Evolutionary conservation across 2,113 vertebrate genomes (phyloP).

Genomic region (Cynocephalus volans): DNA sequence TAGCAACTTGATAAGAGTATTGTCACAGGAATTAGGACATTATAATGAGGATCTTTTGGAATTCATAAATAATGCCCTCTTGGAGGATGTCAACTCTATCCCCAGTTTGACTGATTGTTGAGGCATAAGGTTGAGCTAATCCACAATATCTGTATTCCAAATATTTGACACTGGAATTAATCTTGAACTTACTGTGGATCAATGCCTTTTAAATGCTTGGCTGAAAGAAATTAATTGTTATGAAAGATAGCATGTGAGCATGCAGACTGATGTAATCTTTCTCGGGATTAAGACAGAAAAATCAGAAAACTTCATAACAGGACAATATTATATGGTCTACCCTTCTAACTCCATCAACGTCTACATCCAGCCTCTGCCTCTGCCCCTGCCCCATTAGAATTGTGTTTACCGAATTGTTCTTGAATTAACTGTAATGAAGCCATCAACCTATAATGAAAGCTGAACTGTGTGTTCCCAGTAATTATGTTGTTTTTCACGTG

Average conservation of each 20-base stretch:
- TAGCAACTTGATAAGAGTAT: not conserved
- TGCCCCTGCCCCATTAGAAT: not conserved
- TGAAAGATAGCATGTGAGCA: not conserved
- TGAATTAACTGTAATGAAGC: not conserved
- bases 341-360: not conserved
- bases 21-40: conserved; percentile 11
- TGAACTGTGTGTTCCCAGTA: not conserved
- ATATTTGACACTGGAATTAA: conserved; percentile 65
- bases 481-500: not conserved
- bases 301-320: not conserved
- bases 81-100: not conserved
- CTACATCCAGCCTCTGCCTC: not conserved
- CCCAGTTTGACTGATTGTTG: not conserved
- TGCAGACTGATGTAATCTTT: not conserved
- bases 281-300: conserved; percentile 32
- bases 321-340: not conserved
- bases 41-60: not conserved
- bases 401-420: not conserved
- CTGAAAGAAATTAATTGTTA: conserved; percentile 23
- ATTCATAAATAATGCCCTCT: not conserved
- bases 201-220: not conserved
- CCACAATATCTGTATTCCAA: conserved; percentile 54
- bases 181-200: conserved; percentile 48
- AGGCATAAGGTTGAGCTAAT: conserved; percentile 24
- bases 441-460: not conserved